Base-by-base conservation (phyloP, 2,113 vertebrate genomes). In the Cyanoramphus novaezelandiae region DNA sequence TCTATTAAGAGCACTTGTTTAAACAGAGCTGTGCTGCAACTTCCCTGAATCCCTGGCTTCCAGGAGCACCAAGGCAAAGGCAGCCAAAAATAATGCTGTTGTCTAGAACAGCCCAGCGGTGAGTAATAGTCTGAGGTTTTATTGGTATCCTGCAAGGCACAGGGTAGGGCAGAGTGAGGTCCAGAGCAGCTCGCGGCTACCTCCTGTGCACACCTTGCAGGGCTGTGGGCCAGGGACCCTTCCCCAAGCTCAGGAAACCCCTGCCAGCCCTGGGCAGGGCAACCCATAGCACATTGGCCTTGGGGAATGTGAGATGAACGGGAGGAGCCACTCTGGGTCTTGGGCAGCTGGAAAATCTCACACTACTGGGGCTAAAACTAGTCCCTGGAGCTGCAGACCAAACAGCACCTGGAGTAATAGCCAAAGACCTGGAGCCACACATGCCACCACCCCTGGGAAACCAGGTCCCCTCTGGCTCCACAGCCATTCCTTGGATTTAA, bases 11-110 rank as follows among this genome's bases (percentile, higher is more conserved):
- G 91, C 88, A 91, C 89, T 93, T 92, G 93, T 96, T 95, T 95
- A 91, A 95, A 93, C 94, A 95, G 96, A 93, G 82, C 91, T 88
- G 77, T 72, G 95, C 87, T 76, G 97, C 17, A 93, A 90, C 95
- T 95, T 95, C 91, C 85, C 96, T 95, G 97, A 95, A 96, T 98
- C 97, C 94, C 90, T 92, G 97, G 95, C 78, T 77, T 90, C 92
- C 88, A 92, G 70, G 80, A 97, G 92, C 92, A 80, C 57, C 71
- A 76, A 89, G 76, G 94, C 90, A 91, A 52, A 90, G 92, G 85
- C 90, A 92, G 98, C 98, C 98, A 98, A 99, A 95, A 98, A 97
- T 97, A 98, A 98, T 97, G 79, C 97, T 95, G 95, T 89, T 86
- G 96, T 70, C 97, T 97, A 95, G 97, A 97, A 93, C 89, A 5